phyloP scores from a whole-genome alignment of 1,140 invertebrate genomes.

The Drosophila pallidifrons region DNA sequence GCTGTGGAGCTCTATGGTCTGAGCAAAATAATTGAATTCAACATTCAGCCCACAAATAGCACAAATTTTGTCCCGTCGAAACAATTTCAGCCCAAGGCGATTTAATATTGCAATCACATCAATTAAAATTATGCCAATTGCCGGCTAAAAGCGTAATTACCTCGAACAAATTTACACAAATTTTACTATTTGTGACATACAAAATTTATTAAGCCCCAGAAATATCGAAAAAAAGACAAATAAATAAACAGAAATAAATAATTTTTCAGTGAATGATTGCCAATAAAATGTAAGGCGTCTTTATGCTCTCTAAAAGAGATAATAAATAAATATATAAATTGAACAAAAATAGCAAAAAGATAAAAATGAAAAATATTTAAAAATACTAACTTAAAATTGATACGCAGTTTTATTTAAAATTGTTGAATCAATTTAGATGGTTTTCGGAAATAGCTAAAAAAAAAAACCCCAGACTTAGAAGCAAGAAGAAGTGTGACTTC shows the following conservation, averaged over 20 bases:
- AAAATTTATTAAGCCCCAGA: slow-evolving; percentile 33
- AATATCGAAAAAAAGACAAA: slow-evolving; percentile 17
- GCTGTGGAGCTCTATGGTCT: background rate
- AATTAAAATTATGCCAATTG: slow-evolving; percentile 53
- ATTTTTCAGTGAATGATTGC: slow-evolving; percentile 9
- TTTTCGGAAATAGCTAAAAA: no score
- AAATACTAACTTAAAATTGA: no score
- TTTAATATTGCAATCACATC: slow-evolving; percentile 24
- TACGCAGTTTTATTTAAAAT: no score
- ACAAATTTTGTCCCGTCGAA: slow-evolving; percentile 26
- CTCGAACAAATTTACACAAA: slow-evolving; percentile 18
- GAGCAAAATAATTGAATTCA: slow-evolving; percentile 36
- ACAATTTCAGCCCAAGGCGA: slow-evolving; percentile 7
- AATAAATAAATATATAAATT: slow-evolving; percentile 24
- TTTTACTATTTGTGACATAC: slow-evolving; percentile 29
- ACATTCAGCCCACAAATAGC: slow-evolving; percentile 33
- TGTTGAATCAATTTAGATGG: no score
- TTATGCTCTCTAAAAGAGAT: slow-evolving; percentile 7
- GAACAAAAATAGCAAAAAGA: slow-evolving; percentile 4
- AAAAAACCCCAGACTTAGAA: no score
- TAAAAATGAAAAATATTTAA: no score
- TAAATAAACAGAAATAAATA: slow-evolving; percentile 6
- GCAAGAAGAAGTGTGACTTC: no score
- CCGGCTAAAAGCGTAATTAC: slow-evolving; percentile 1
- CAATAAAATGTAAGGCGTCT: slow-evolving; percentile 30